Evolutionary conservation across 2,888 invertebrate genomes (phyloP).

Genomic region (Bugulina stolonifera): DNA sequence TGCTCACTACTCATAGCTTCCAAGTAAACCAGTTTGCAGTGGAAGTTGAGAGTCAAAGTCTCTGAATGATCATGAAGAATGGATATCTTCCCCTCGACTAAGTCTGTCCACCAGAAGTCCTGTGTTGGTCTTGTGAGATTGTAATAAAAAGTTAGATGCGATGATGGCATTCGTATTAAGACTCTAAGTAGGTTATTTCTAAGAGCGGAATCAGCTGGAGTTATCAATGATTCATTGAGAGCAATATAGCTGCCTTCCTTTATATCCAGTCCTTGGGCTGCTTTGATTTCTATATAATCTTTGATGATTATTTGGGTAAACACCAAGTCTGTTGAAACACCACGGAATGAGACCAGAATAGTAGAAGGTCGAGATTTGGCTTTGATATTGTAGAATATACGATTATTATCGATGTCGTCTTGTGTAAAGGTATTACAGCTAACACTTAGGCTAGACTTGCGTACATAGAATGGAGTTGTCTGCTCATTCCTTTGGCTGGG

Average conservation of each 20-base stretch:
- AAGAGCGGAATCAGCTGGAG: neutral
- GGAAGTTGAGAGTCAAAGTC: neutral
- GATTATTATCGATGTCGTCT: neutral
- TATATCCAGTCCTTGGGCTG: neutral
- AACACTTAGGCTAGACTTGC: neutral
- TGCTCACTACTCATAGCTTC: neutral
- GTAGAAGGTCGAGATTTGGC: neutral
- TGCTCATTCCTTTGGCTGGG: neutral
- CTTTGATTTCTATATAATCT: neutral
- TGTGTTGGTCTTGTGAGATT: neutral
- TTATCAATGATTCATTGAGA: neutral
- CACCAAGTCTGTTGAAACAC: slow-evolving; percentile 1
- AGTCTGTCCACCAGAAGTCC: neutral
- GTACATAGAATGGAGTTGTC: neutral
- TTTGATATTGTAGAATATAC: neutral
- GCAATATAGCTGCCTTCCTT: neutral
- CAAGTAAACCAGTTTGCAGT: neutral
- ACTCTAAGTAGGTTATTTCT: neutral
- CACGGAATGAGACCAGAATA: slow-evolving; percentile 5
- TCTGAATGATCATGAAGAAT: slow-evolving; percentile 3
- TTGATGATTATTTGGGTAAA: neutral
- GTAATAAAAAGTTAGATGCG: neutral
- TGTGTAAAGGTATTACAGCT: neutral
- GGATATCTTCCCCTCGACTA: neutral
- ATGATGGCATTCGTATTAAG: neutral